Evolutionary conservation across 1,140 invertebrate genomes (phyloP).

Genomic region (Phthorimaea operculella): DNA sequence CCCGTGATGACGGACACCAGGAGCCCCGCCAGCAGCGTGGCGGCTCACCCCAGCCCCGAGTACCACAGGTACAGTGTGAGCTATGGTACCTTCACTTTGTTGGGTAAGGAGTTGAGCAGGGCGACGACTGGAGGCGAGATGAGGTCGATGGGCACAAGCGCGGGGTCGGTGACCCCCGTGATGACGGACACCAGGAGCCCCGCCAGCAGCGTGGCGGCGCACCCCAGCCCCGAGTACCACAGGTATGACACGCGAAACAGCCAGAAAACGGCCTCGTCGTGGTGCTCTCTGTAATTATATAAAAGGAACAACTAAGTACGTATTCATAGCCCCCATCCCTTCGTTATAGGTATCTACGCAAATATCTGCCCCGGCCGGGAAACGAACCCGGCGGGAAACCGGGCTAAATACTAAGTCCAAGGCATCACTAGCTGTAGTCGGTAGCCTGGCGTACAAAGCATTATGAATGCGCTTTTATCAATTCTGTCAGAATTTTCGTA

Average conservation of each 20-base stretch:
- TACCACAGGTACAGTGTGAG: slow-evolving; percentile 74
- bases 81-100: slow-evolving; percentile 44
- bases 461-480: too few species aligned
- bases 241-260: slow-evolving; percentile 75
- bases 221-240: slow-evolving; percentile 81
- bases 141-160: slow-evolving; percentile 61
- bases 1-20: too few species aligned
- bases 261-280: slow-evolving; percentile 55
- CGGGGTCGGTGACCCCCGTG: slow-evolving; percentile 69
- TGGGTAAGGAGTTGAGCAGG: slow-evolving; percentile 50
- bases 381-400: too few species aligned
- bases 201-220: slow-evolving; percentile 74
- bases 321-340: too few species aligned
- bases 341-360: too few species aligned
- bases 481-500: too few species aligned
- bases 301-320: too few species aligned
- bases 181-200: slow-evolving; percentile 78
- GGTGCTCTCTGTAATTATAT: slow-evolving; percentile 31
- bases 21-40: slow-evolving; percentile 79
- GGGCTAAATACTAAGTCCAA: too few species aligned
- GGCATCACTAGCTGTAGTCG: too few species aligned
- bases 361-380: too few species aligned
- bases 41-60: slow-evolving; percentile 76
- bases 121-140: slow-evolving; percentile 55
- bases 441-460: too few species aligned